phyloP scores from a whole-genome alignment of 2,888 invertebrate species.

The Cheilosia grossa region DNA sequence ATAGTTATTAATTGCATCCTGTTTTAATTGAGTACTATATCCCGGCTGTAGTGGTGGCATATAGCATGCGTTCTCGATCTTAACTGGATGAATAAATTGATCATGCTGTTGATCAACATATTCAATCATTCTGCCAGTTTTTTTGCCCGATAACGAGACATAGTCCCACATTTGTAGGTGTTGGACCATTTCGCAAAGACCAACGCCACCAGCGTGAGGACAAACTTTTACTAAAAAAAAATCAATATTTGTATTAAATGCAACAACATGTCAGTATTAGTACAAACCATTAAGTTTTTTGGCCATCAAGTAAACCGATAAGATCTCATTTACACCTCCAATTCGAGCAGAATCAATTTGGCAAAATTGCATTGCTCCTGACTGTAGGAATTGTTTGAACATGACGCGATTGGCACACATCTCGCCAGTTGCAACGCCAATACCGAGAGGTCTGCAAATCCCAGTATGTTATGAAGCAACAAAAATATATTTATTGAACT shows the following conservation, averaged over 20 bases:
- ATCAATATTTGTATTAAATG: background rate
- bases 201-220: conserved; percentile 97
- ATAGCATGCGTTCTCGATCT: conserved; percentile 88
- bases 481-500: background rate
- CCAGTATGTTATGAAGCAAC: too few relatives aligned
- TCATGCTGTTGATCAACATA: conserved; percentile 96
- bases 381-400: conserved; percentile 95
- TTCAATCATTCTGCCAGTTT: conserved; percentile 90
- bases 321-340: conserved; percentile 94
- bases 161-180: conserved; percentile 96
- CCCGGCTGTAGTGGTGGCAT: conserved; percentile 90
- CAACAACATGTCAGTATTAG: background rate
- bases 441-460: conserved; percentile 85
- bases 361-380: conserved; percentile 92
- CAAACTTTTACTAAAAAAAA: conserved; percentile 91
- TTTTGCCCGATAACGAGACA: conserved; percentile 88
- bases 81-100: conserved; percentile 90
- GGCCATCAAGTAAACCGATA: conserved; percentile 95
- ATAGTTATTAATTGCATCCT: conserved; percentile 87
- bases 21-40: conserved; percentile 91
- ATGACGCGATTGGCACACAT: conserved; percentile 95
- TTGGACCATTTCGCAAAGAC: conserved; percentile 96
- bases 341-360: conserved; percentile 95
- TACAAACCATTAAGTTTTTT: conserved; percentile 89
- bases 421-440: conserved; percentile 96